Base-by-base conservation (phyloP, 2,113 vertebrate genomes). In the Mustela nigripes region DNA sequence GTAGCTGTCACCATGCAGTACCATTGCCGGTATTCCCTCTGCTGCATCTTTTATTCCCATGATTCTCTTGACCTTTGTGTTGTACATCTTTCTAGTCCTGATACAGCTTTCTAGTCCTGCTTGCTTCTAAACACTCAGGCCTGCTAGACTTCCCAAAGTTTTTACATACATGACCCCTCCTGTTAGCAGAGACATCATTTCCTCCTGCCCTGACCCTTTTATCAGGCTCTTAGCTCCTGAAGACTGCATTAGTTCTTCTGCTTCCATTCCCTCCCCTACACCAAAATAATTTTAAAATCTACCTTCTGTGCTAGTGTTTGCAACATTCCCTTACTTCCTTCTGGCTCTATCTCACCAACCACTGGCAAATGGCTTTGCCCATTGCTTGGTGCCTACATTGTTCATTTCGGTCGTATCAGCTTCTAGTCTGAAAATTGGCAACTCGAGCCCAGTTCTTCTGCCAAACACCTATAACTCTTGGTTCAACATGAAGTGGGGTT, bases 251-350 rank as follows among this genome's bases (percentile, higher is more conserved):
- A 19, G 36, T 6, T 95, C 71, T 89, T 71, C 73, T 76, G 60
- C 33, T 5, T 76, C 42, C 4, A 39, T 5, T 65, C 8, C 28
- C 11, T 60, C 26, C 31, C 36, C 24, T 73, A 16, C 7, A 81
- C 62, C 31, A 81, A 24, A 79, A 65, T 62, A 58, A 63, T 63
- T 89, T 36, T 73, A 67, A 65, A 79, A 74, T 71, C 69, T 50
- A 10, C 26, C 48, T 93, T 95, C 48, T 79, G 19, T 89, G 93
- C 36, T 92, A n/a, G 21, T 74, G 39, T 87, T 78, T 33, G 89
- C 45, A 86, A 11, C 6, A 19, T 28, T 56, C 22, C 31, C 7
- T 85, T 95, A 31, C 80, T 93, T 74, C 19, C 21, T 89, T 65
- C 33, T 74, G 24, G 62, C 28, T 62, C 33, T 21, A 16, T 48